phyloP scores from a whole-genome alignment of 2,888 invertebrate genomes.

The Torymus aiolomorphi region DNA sequence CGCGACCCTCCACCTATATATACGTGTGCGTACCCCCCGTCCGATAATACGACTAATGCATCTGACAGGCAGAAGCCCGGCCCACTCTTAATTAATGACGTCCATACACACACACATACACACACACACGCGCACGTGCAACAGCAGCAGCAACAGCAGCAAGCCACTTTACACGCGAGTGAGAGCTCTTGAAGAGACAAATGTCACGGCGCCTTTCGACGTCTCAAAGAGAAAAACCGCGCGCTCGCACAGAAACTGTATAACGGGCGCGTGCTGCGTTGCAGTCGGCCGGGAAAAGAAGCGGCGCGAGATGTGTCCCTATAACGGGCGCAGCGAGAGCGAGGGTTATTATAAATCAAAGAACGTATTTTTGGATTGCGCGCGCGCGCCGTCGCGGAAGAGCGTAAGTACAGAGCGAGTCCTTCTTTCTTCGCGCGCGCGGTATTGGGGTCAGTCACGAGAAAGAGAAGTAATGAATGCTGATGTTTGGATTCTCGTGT shows the following conservation, averaged over 20 bases:
- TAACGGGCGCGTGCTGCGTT: too few relatives aligned
- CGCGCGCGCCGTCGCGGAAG: neutral
- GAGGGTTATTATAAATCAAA: slow-evolving; percentile 46
- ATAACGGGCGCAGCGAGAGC: too few relatives aligned
- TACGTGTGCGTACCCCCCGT: neutral
- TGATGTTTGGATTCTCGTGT: slow-evolving; percentile 36
- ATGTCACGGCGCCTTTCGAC: slow-evolving; percentile 33
- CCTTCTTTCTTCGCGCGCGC: slow-evolving; percentile 28
- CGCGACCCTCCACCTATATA: slow-evolving; percentile 24
- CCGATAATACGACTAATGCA: slow-evolving; percentile 49
- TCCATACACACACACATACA: neutral
- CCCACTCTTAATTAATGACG: slow-evolving; percentile 51
- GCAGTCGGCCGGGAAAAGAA: too few relatives aligned
- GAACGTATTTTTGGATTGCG: slow-evolving; percentile 31
- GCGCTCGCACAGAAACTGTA: too few relatives aligned
- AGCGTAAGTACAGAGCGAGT: neutral
- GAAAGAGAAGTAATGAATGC: slow-evolving; percentile 20
- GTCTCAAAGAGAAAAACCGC: slow-evolving; percentile 8
- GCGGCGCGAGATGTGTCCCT: too few relatives aligned
- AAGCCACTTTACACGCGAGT: slow-evolving; percentile 41
- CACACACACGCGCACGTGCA: neutral
- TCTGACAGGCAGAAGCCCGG: slow-evolving; percentile 34
- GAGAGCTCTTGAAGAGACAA: slow-evolving; percentile 32
- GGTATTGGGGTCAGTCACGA: slow-evolving; percentile 32
- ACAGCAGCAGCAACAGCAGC: neutral